phyloP scores from a whole-genome alignment of 2,113 vertebrate species.

The Scomber scombrus region DNA sequence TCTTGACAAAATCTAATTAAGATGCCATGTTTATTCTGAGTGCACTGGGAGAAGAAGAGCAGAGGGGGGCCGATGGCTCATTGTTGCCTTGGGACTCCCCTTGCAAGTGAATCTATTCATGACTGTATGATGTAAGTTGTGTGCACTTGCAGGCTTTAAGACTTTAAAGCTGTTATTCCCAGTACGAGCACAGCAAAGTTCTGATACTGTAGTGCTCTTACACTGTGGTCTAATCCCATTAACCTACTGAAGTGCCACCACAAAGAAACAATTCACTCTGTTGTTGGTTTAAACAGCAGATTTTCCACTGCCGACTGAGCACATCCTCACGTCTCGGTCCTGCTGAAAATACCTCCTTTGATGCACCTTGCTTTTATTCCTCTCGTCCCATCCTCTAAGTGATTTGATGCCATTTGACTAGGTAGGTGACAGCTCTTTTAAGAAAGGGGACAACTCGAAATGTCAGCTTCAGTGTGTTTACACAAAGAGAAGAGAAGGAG shows the following conservation, averaged over 20 bases:
- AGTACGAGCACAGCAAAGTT: background rate
- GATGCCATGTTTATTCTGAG: background rate
- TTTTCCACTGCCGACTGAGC: conserved; percentile 16
- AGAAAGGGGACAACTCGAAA: conserved; percentile 30
- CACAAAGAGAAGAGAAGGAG: background rate
- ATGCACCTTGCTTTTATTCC: conserved; percentile 10
- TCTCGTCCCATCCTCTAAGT: conserved; percentile 3
- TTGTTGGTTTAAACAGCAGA: conserved; percentile 19
- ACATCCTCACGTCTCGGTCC: conserved; percentile 17
- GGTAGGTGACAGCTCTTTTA: conserved; percentile 48
- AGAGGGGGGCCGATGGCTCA: background rate
- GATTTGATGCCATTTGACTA: conserved; percentile 50
- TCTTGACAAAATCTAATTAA: conserved; percentile 11
- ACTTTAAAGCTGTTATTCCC: background rate
- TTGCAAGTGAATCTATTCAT: background rate
- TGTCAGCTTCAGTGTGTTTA: conserved; percentile 54
- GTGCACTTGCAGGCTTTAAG: background rate
- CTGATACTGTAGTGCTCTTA: background rate
- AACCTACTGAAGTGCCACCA: conserved; percentile 10
- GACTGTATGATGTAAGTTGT: background rate
- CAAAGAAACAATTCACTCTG: conserved; percentile 17
- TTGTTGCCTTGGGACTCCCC: background rate
- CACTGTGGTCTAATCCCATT: conserved; percentile 23
- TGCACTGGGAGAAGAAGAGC: background rate
- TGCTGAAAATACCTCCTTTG: conserved; percentile 16